These are phyloP conservation scores for Synergus umbraculus DNA, from an alignment of 2,888 invertebrate genomes.

Conservation along the genomic window DNA sequence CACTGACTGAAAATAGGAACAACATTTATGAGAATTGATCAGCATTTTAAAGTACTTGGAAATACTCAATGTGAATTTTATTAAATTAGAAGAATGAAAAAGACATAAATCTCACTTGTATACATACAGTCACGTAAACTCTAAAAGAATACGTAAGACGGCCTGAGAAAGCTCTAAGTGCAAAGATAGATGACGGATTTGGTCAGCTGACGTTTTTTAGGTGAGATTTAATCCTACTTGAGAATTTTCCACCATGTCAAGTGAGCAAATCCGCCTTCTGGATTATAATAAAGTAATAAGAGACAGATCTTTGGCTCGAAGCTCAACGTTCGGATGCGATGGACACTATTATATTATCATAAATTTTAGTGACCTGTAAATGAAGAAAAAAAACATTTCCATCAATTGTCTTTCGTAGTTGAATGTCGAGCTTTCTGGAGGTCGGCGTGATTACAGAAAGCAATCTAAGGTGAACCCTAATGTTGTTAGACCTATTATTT, in stretches of 20 bases:
- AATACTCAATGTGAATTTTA: not conserved
- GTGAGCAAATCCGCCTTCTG: constrained; percentile 24
- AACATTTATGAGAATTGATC: not conserved
- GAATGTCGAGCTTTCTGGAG: constrained; percentile 60
- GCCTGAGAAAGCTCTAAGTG: not conserved
- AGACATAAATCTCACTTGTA: not conserved
- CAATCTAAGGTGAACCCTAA: constrained; percentile 75
- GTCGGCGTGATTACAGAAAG: constrained; percentile 74
- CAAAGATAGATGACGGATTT: constrained; percentile 32
- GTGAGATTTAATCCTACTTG: not conserved
- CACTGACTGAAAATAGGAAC: constrained; percentile 29
- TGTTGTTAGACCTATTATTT: constrained; percentile 76
- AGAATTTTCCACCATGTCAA: not conserved
- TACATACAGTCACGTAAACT: constrained; percentile 23
- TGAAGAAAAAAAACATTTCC: constrained; percentile 1
- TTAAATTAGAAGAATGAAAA: constrained; percentile 6
- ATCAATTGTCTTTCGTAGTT: constrained; percentile 54
- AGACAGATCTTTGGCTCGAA: constrained; percentile 65
- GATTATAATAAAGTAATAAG: constrained; percentile 62
- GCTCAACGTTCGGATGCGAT: constrained; percentile 57
- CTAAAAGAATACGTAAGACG: constrained; percentile 5
- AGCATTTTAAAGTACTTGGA: constrained; percentile 3
- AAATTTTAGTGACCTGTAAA: constrained; percentile 21
- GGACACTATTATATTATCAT: constrained; percentile 36
- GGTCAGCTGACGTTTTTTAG: not conserved